Percentiles rank a stretch among this genome's conserved stretches.
Evolutionary conservation across 2,797 vertebrate genomes (phyloP).

Genomic region (Coluber constrictor): DNA sequence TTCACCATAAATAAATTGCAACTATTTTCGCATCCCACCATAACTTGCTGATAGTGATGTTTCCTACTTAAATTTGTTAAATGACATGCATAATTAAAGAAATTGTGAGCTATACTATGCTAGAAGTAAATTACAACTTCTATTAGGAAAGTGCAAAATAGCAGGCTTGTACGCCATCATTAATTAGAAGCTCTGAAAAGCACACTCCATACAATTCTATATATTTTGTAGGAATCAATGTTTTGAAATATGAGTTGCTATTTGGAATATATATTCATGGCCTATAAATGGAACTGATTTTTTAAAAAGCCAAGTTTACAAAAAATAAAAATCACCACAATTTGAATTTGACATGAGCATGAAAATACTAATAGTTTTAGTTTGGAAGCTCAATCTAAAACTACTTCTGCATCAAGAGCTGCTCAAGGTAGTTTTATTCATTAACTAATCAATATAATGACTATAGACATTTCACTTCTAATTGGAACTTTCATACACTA

Average conservation of each 20-base stretch:
- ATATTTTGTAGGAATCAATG: conserved; percentile 29
- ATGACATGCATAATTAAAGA: conserved; percentile 43
- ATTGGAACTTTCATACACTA: background rate
- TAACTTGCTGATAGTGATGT: background rate
- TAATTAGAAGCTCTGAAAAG: conserved; percentile 38
- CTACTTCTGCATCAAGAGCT: background rate
- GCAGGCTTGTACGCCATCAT: conserved; percentile 33
- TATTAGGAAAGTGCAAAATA: conserved; percentile 32
- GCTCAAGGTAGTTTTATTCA: background rate
- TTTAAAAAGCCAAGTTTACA: background rate
- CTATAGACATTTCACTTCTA: background rate
- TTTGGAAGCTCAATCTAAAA: background rate
- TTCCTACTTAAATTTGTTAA: conserved; percentile 46
- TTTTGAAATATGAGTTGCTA: conserved; percentile 39
- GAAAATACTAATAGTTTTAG: background rate
- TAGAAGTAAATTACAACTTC: conserved; percentile 43
- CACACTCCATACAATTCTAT: conserved; percentile 31
- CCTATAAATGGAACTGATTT: conserved; percentile 1
- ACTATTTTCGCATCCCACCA: background rate
- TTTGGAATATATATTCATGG: conserved; percentile 10
- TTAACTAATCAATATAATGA: background rate
- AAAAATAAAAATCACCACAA: background rate
- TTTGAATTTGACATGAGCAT: background rate
- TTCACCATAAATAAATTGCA: conserved; percentile 16
- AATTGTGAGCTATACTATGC: conserved; percentile 26